Evolutionary conservation across 1,140 invertebrate genomes (phyloP).

Genomic region (Muscidifurax raptorellus): DNA sequence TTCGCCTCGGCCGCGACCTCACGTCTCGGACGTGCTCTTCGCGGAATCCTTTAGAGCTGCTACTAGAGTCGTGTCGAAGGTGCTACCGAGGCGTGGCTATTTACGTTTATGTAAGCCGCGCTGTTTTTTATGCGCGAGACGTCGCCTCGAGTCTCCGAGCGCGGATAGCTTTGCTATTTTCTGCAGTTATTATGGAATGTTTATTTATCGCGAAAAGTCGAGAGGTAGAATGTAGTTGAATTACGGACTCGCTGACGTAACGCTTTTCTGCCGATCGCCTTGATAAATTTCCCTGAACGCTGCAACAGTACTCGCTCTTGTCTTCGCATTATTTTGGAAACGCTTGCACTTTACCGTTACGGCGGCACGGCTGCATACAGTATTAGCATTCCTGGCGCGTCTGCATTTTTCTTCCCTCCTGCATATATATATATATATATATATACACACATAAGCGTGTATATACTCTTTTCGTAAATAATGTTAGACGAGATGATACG

Average conservation of each 20-base stretch:
- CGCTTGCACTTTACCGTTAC: conserved; percentile 36
- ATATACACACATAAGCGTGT: not conserved
- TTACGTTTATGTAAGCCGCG: not conserved
- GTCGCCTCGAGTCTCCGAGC: too few species aligned
- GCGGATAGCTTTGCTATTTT: not conserved
- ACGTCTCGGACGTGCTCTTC: not conserved
- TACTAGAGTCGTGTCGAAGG: not conserved
- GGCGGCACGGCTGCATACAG: not conserved
- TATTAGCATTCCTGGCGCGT: conserved; percentile 23
- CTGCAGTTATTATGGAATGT: not conserved
- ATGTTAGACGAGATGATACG: conserved; percentile 33
- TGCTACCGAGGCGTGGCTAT: not conserved
- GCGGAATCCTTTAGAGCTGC: not conserved
- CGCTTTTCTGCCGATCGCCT: conserved; percentile 2
- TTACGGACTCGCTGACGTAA: not conserved
- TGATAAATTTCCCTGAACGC: conserved; percentile 29
- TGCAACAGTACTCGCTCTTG: conserved; percentile 7
- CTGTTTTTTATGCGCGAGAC: not conserved
- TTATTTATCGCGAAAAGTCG: not conserved
- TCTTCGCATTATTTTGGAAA: conserved; percentile 42
- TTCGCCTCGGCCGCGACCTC: not conserved
- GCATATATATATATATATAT: not conserved
- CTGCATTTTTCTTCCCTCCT: not conserved
- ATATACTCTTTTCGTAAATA: conserved; percentile 29
- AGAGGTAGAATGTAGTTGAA: not conserved